These are phyloP conservation scores for Ethmia dodecea DNA, from an alignment of 2,888 invertebrate species.

Conservation along the genomic window DNA sequence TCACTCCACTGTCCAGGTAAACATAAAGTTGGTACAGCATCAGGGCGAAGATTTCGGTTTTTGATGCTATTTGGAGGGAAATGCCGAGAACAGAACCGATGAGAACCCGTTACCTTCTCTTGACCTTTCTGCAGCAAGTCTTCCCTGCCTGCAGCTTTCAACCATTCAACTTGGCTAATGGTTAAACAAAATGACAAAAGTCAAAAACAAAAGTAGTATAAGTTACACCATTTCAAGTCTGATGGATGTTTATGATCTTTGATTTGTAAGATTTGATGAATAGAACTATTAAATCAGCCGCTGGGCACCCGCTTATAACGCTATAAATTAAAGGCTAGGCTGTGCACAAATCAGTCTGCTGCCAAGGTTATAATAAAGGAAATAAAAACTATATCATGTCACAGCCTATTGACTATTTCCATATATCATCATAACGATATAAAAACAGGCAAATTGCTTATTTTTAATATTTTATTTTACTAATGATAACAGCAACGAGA, in stretches of 20 bases:
- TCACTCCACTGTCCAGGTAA: conserved; percentile 31
- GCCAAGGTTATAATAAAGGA: neutral
- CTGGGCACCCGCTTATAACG: neutral
- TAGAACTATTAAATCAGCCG: too few species aligned
- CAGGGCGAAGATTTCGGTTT: conserved; percentile 44
- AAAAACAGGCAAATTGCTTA: too few species aligned
- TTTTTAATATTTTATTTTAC: neutral
- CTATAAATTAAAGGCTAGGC: neutral
- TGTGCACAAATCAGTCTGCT: neutral
- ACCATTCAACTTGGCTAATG: conserved; percentile 53
- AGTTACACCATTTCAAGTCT: neutral
- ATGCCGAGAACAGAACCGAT: conserved; percentile 60
- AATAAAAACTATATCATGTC: too few species aligned
- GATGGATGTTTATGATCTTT: too few species aligned
- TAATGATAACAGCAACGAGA: neutral
- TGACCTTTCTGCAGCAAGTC: conserved; percentile 41
- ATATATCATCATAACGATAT: too few species aligned
- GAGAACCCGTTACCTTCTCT: conserved; percentile 25
- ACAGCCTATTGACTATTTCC: too few species aligned
- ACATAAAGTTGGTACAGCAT: conserved; percentile 51
- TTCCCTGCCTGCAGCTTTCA: conserved; percentile 44
- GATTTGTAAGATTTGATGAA: too few species aligned
- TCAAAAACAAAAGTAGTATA: neutral
- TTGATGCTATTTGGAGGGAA: conserved; percentile 45
- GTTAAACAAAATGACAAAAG: conserved; percentile 3